phyloP scores from a whole-genome alignment of 2,113 vertebrate species.

The Tragelaphus imberbis region DNA sequence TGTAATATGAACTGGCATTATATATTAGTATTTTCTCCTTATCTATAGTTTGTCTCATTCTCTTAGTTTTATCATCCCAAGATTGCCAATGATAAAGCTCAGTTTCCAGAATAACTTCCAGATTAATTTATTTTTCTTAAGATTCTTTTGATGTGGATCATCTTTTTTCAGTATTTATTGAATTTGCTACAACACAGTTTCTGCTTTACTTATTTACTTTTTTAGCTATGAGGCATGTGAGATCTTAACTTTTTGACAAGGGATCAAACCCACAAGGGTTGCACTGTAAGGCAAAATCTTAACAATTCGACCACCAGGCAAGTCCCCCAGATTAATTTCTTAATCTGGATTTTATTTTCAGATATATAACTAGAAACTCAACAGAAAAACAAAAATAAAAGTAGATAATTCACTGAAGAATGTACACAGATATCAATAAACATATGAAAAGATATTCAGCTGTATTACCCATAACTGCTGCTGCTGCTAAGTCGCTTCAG shows the following conservation, averaged over 20 bases:
- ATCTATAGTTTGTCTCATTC: neutral
- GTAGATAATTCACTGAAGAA: neutral
- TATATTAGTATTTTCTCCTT: neutral
- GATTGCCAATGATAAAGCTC: neutral
- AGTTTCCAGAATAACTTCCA: neutral
- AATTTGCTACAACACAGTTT: neutral
- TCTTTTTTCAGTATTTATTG: neutral
- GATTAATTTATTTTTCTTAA: neutral
- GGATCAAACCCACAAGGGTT: neutral
- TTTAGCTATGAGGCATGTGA: neutral
- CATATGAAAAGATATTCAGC: neutral
- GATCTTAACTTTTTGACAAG: neutral
- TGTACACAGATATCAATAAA: neutral
- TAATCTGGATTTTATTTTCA: neutral
- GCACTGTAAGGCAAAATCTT: neutral
- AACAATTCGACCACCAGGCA: neutral
- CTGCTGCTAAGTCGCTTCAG: too few relatives aligned
- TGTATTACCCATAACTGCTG: neutral
- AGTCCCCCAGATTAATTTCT: neutral
- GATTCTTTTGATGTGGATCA: neutral
- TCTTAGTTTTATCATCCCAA: neutral
- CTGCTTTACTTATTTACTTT: neutral
- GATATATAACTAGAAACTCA: neutral
- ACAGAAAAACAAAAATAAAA: neutral
- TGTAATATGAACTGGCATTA: neutral